phyloP scores from a whole-genome alignment of 2,113 vertebrate genomes.

The Parotia lawesii region DNA sequence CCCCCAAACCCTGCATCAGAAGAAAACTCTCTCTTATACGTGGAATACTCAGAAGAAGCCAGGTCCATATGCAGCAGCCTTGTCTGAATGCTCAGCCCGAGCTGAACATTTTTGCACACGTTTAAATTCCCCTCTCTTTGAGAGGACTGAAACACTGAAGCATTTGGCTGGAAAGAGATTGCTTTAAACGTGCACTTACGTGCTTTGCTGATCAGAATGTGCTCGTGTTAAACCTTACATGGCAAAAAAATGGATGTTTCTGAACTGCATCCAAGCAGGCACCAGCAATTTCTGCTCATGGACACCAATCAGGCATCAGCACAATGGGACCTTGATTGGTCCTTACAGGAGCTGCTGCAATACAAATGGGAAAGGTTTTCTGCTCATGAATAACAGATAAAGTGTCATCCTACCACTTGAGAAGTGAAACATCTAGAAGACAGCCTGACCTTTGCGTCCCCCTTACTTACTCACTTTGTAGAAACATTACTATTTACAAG shows the following conservation, averaged over 20 bases:
- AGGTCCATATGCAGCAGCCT: not conserved
- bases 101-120: accelerated
- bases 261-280: constrained; percentile 33
- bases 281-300: not conserved
- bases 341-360: not conserved
- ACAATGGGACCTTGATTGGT: constrained; percentile 34
- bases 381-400: constrained; percentile 12
- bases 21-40: not conserved
- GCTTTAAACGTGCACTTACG: not conserved
- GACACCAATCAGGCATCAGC: not conserved
- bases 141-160: not conserved
- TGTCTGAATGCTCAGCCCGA: not conserved
- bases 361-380: constrained; percentile 8
- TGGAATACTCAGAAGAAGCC: accelerated
- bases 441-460: not conserved
- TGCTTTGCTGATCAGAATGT: constrained; percentile 17
- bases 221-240: constrained; percentile 39
- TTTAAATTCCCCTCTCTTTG: not conserved
- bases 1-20: not conserved
- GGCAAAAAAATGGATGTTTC: constrained; percentile 21
- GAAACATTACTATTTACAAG: constrained; percentile 1
- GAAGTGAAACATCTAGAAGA: not conserved
- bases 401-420: not conserved
- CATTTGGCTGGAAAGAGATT: not conserved
- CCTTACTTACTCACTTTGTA: not conserved